Percentiles rank a stretch among this genome's conserved stretches.
Evolutionary conservation across 2,113 vertebrate species (phyloP).

Genomic region (Penelope pileata): DNA sequence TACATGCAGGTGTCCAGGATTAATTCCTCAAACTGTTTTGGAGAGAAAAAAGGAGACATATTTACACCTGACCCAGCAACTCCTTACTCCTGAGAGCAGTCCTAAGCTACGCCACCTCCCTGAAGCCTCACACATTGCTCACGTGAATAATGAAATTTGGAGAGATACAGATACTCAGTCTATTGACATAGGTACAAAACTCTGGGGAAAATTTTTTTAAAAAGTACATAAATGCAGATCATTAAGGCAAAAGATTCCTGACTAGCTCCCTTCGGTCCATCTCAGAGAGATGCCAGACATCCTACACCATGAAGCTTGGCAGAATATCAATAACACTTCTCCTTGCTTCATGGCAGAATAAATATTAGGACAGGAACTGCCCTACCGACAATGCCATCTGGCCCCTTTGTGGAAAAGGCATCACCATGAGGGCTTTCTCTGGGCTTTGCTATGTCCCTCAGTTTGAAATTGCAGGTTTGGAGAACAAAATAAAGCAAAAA

Average conservation of each 20-base stretch:
- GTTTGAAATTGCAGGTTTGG: neutral
- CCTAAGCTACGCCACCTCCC: neutral
- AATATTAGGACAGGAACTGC: neutral
- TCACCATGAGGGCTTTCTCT: neutral
- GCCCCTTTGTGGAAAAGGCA: neutral
- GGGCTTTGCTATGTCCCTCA: neutral
- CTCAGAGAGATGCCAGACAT: neutral
- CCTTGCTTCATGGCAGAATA: neutral
- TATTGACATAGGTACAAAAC: neutral
- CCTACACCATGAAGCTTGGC: neutral
- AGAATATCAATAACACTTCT: neutral
- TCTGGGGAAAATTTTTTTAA: neutral
- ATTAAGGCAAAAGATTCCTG: neutral
- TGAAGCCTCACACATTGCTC: neutral
- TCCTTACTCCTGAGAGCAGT: neutral
- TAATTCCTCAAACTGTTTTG: conserved; percentile 65
- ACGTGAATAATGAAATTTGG: conserved; percentile 7
- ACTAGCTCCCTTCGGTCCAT: neutral
- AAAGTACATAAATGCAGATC: neutral
- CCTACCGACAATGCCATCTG: neutral
- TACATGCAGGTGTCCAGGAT: conserved; percentile 63
- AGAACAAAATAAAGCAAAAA: neutral
- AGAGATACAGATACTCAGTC: neutral
- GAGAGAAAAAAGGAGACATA: neutral
- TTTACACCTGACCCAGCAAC: neutral